phyloP scores from a whole-genome alignment of 2,797 vertebrate genomes.

The Vespertilio murinus region DNA sequence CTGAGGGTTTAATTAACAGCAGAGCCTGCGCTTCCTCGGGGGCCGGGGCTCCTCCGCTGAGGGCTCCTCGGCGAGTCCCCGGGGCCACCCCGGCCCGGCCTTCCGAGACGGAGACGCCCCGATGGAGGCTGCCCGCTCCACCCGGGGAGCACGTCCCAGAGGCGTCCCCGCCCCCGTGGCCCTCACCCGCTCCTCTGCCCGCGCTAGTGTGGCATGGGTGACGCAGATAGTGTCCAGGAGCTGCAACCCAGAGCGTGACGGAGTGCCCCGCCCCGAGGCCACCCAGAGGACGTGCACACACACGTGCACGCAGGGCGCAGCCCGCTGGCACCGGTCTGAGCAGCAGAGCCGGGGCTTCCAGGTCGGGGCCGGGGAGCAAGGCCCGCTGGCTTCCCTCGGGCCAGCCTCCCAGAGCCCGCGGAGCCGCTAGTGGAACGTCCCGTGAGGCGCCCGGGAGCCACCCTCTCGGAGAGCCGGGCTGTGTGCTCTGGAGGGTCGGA shows the following conservation, averaged over 20 bases:
- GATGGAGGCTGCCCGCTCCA: not conserved
- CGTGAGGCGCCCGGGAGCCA: conserved; percentile 18
- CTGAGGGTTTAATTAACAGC: not conserved
- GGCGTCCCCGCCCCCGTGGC: not conserved
- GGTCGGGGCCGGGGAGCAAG: not conserved
- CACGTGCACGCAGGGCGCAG: not conserved
- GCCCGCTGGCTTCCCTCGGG: not conserved
- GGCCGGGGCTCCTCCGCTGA: not conserved
- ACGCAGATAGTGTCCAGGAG: conserved; percentile 1
- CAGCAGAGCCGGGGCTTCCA: not conserved
- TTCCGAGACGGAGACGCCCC: not conserved
- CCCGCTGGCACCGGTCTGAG: not conserved
- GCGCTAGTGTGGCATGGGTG: conserved; percentile 41
- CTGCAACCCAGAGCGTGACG: conserved; percentile 25
- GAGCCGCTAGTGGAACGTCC: conserved; percentile 12
- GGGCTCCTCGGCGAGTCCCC: not conserved
- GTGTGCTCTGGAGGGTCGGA: not conserved
- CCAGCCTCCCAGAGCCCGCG: conserved; percentile 31
- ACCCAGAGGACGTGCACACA: conserved; percentile 36
- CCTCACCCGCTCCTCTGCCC: not conserved
- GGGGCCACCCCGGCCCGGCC: not conserved
- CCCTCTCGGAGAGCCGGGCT: conserved; percentile 11
- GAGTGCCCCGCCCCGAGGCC: conserved; percentile 56
- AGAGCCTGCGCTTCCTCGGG: not conserved
- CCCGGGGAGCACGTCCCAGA: not conserved